These are phyloP conservation scores for Hydropsyche betteni DNA, from an alignment of 2,888 invertebrate species.

Conservation along the genomic window DNA sequence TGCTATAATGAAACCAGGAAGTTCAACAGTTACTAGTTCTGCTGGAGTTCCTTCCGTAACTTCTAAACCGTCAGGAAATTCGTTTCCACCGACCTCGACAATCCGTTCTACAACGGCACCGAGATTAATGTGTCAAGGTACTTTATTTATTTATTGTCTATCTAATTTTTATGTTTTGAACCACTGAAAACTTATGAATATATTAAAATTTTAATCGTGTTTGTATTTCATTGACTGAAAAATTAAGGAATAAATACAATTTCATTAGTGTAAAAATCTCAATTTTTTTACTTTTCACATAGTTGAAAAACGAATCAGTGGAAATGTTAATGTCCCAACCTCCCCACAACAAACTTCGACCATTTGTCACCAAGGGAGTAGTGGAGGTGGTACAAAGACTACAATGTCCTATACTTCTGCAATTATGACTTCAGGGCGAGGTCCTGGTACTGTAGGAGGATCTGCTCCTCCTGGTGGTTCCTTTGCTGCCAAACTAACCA, in stretches of 20 bases:
- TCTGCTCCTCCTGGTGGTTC: conserved; percentile 72
- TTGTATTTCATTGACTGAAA: no score
- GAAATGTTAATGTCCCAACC: conserved; percentile 58
- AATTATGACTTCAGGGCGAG: conserved; percentile 65
- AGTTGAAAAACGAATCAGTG: conserved; percentile 61
- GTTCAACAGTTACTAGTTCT: conserved; percentile 5
- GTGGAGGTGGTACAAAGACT: conserved; percentile 64
- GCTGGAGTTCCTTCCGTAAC: conserved; percentile 5
- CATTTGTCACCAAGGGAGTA: conserved; percentile 51
- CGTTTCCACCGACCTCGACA: conserved; percentile 19
- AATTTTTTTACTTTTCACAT: conserved; percentile 44
- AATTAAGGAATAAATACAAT: no score
- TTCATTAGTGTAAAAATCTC: neutral
- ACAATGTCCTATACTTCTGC: conserved; percentile 68
- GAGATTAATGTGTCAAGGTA: conserved; percentile 25
- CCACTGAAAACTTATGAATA: no score
- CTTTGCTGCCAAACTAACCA: conserved; percentile 78
- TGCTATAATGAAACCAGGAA: conserved; percentile 5
- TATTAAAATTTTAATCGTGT: no score
- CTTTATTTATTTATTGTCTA: neutral
- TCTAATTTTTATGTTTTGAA: no score
- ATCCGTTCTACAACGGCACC: conserved; percentile 24
- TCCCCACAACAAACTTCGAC: conserved; percentile 52
- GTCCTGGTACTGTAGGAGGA: conserved; percentile 60
- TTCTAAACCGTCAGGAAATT: neutral